A percentile compares a stretch with the other conserved stretches of the same genome.
phyloP scores from a whole-genome alignment of 1,140 invertebrate genomes.

The Pseudomyrmex flavicornis region DNA sequence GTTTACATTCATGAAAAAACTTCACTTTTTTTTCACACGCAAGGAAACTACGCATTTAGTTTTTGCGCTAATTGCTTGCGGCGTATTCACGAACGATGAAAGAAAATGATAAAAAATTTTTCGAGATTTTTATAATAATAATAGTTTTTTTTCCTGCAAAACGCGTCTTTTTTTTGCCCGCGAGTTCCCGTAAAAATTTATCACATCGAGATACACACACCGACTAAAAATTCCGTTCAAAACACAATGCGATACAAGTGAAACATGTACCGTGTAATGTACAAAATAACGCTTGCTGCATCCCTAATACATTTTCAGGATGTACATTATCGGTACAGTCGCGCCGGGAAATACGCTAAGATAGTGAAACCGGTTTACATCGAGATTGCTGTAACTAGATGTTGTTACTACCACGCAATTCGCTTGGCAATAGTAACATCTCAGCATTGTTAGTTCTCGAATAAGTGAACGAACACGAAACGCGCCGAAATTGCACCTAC shows the following conservation, averaged over 20 bases:
- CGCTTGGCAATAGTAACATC: constrained; percentile 63
- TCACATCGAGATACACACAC: no score
- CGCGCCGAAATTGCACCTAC: constrained; percentile 17
- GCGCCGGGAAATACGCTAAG: constrained; percentile 58
- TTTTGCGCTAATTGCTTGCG: background rate
- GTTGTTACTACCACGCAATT: constrained; percentile 61
- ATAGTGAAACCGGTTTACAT: constrained; percentile 68
- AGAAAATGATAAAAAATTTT: background rate
- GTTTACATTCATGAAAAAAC: background rate
- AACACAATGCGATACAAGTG: constrained; percentile 15
- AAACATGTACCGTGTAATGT: constrained; percentile 24
- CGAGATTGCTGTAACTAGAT: constrained; percentile 65
- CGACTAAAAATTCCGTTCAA: background rate
- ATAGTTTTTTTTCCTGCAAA: no score
- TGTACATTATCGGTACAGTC: constrained; percentile 53
- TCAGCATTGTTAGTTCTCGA: constrained; percentile 46
- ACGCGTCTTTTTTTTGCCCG: background rate
- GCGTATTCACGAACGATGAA: background rate
- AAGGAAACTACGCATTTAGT: background rate
- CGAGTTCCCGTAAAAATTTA: background rate
- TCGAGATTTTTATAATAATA: no score
- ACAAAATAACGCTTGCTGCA: constrained; percentile 35
- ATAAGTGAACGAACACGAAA: constrained; percentile 14
- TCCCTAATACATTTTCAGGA: constrained; percentile 56
- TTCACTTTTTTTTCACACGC: background rate